Conservation (phyloP, 2,797 vertebrate species). For the Tarsius wallacei region DNA sequence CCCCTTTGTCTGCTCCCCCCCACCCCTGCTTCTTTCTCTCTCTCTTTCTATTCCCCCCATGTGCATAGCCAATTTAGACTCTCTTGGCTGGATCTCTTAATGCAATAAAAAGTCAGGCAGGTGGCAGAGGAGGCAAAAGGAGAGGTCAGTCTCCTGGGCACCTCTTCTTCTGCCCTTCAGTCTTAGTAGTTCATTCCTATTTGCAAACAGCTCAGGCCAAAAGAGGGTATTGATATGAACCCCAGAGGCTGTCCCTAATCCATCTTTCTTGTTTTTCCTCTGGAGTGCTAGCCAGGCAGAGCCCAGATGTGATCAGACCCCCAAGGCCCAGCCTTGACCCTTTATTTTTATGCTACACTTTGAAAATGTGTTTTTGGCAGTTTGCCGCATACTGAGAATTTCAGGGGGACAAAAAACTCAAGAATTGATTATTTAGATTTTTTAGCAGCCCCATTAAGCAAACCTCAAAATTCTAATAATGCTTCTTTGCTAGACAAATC, state of each 20-base stretch:
- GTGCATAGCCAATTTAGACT: not conserved
- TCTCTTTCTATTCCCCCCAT: not conserved
- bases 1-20: not conserved
- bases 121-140: not conserved
- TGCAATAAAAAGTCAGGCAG: not conserved
- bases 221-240: not conserved
- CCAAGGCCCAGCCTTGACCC: not conserved
- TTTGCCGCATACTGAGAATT: not conserved
- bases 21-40: not conserved
- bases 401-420: not conserved
- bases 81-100: not conserved
- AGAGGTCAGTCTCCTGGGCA: not conserved
- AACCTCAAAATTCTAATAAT: slow-evolving; percentile 2
- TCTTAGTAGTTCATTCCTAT: not conserved
- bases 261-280: not conserved
- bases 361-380: not conserved
- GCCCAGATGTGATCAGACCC: not conserved
- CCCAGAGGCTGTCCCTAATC: not conserved
- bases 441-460: not conserved
- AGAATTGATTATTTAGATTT: not conserved
- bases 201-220: not conserved
- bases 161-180: not conserved
- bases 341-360: slow-evolving; percentile 1
- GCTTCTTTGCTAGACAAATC: not conserved
- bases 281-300: not conserved